Evolutionary conservation across 2,113 vertebrate genomes (phyloP), one percentile per base, ranked within the genome.

Genomic region (Mesembrinibis cayennensis): DNA sequence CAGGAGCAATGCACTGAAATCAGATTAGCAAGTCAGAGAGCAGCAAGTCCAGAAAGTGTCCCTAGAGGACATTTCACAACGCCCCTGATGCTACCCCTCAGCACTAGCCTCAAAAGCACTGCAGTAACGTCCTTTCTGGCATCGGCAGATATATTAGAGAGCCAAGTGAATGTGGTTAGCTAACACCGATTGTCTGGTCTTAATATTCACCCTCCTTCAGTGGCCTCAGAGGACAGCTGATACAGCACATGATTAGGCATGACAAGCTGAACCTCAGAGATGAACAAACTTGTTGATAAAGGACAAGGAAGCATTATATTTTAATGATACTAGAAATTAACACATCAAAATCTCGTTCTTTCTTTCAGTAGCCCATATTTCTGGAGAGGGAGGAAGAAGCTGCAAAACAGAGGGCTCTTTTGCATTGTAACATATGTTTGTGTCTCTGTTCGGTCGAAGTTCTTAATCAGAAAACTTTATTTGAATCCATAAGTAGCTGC

Each of bases 301-400:
- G 85, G 85, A 90, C 22, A 30, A 91, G 53, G 8, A 27, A 77
- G 44, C 53, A 40, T 90, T 72, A 27, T 76, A 63, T 62, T 96
- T 94, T 80, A 92, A 91, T 59, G 62, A 58, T 4, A 36, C 20
- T 13, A 16, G 58, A 10, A 59, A 95, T 93, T 63, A 88, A 42
- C 82, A 86, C 27, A 73, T 86, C 79, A 88, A 81, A 93, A 73
- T 67, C 62, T 29, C 1, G 3, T 9, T 72, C 63, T 23, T 47
- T 23, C 59, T 42, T 77, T 52, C 87, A 1, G 0, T 10, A 15
- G 47, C 67, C 50, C 2, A 0, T 8, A 3, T 18, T 49, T 34
- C 25, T 14, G 47, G 72, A 32, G 74, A 20, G 3, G 61, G 50
- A 70, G 47, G 38, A 55, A 66, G 50, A 10, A 62, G 88, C 40